These are phyloP conservation scores for Napeogenes sylphis DNA, from an alignment of 2,888 invertebrate species.

Conservation along the genomic window DNA sequence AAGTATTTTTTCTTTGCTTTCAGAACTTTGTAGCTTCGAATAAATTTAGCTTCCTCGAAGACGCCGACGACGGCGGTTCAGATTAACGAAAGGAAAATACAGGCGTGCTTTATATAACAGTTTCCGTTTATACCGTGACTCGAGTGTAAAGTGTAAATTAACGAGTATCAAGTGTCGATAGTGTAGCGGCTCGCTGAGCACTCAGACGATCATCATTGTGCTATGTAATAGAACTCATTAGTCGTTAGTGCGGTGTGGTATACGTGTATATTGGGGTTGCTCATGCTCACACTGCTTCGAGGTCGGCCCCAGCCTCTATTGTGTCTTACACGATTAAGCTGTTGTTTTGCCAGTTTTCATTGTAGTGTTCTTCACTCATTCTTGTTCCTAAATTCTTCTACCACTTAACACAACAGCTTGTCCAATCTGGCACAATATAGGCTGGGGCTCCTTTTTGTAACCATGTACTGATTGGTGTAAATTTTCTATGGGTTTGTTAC, in stretches of 20 bases:
- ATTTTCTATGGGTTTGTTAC: slow-evolving; percentile 74
- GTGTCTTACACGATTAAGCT: slow-evolving; percentile 30
- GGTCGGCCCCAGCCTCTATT: slow-evolving; percentile 64
- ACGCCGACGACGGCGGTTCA: slow-evolving; percentile 78
- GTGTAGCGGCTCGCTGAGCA: slow-evolving; percentile 51
- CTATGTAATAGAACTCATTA: slow-evolving; percentile 65
- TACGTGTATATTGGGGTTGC: slow-evolving; percentile 53
- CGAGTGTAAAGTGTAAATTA: slow-evolving; percentile 75
- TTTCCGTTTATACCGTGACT: slow-evolving; percentile 56
- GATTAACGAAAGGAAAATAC: slow-evolving; percentile 50
- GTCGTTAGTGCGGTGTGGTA: slow-evolving; percentile 63
- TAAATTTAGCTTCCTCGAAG: slow-evolving; percentile 85
- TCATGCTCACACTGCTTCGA: slow-evolving; percentile 63
- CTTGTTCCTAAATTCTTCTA: slow-evolving; percentile 30
- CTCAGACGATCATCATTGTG: slow-evolving; percentile 61
- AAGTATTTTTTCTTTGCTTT: slow-evolving; percentile 40
- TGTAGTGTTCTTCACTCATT: slow-evolving; percentile 18
- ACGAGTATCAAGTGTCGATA: slow-evolving; percentile 63
- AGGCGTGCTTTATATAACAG: slow-evolving; percentile 46
- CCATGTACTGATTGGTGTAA: slow-evolving; percentile 73
- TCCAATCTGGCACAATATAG: slow-evolving; percentile 41
- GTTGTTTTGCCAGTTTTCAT: slow-evolving; percentile 16
- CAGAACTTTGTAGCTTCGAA: slow-evolving; percentile 87
- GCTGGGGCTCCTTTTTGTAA: slow-evolving; percentile 60
- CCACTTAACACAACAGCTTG: slow-evolving; percentile 8